Conservation (phyloP, 2,888 invertebrate species). For the Andrena minutula region DNA sequence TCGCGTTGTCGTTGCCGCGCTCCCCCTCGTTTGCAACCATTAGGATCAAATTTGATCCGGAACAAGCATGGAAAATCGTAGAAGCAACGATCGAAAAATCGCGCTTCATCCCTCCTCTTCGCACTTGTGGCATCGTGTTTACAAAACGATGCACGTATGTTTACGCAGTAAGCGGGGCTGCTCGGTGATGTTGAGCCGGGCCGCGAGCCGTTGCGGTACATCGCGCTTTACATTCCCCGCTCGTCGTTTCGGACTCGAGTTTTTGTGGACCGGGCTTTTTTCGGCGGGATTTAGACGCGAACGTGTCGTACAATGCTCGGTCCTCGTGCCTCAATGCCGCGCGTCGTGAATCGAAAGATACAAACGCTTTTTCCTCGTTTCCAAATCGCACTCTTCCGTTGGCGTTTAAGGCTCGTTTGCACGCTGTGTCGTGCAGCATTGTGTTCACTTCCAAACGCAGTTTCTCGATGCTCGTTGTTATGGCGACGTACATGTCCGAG, state of each 20-base stretch:
- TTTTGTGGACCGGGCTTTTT: conserved; percentile 49
- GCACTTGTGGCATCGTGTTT: conserved; percentile 24
- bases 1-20: not conserved
- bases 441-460: not conserved
- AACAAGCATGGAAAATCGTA: conserved; percentile 1
- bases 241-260: conserved; percentile 40
- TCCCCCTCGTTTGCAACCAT: not conserved
- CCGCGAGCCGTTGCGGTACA: conserved; percentile 30
- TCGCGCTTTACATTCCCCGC: conserved; percentile 51
- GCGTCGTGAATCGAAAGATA: conserved; percentile 38
- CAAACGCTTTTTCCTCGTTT: conserved; percentile 26
- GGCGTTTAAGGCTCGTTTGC: conserved; percentile 32
- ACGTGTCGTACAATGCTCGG: conserved; percentile 59
- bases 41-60: conserved; percentile 8
- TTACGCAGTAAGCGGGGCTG: conserved; percentile 48
- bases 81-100: conserved; percentile 29
- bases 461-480: not conserved
- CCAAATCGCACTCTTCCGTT: conserved; percentile 25
- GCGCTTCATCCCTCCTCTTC: conserved; percentile 14
- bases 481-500: not conserved
- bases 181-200: conserved; percentile 41
- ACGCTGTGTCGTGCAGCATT: not conserved
- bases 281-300: conserved; percentile 53
- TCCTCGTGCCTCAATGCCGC: conserved; percentile 51
- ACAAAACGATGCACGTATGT: conserved; percentile 55